Base-by-base conservation (phyloP, 2,113 vertebrate genomes). In the Rhadina sibilatrix region DNA sequence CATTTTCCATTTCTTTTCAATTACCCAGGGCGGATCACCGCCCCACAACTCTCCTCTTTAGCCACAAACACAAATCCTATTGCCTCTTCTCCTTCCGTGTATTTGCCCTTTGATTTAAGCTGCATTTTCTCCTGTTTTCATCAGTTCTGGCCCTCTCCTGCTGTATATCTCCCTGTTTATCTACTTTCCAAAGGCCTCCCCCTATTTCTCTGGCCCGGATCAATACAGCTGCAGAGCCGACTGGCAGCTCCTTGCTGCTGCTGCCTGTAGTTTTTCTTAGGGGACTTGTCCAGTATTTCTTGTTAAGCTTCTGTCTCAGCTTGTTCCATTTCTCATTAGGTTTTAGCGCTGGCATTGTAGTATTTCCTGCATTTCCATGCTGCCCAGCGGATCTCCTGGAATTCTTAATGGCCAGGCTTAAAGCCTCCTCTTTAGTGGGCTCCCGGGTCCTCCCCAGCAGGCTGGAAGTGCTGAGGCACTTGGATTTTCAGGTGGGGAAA, bases 21-120 rank as follows among this genome's bases (percentile, higher is more conserved):
- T 96, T 97, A 94, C 96, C 46, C 68, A 7, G 30, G 57, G 69
- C 31, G 5, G 57, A 69, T 82, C 86, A 35, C 69, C n/a, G 20
- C n/a, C 91, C 64, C 18, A n/a, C 69, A 70, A 42, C 46, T 93
- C 90, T 91, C 90, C 94, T 85, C 28, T 76, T 94, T 93, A 92
- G 68, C 97, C 94, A 53, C 38, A 85, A 96, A 93, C 98, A 97
- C 97, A 97, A 96, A 97, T 96, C 97, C 97, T 97, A 87, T 85
- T 89, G 95, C 96, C 91, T 93, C 76, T 87, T 54, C 56, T 87
- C 77, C 81, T 91, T 50, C 40, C 2, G 21, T 75, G 96, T 95
- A 83, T 96, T 97, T 94, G 96, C 81, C 91, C 96, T 95, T 87
- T 98, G 97, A 98, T 98, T 98, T 97, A 98, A 97, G 75, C 93